Evolutionary conservation across 64 coral and sea anemone genomes (phyloP).

Genomic region (Montipora sp.): DNA sequence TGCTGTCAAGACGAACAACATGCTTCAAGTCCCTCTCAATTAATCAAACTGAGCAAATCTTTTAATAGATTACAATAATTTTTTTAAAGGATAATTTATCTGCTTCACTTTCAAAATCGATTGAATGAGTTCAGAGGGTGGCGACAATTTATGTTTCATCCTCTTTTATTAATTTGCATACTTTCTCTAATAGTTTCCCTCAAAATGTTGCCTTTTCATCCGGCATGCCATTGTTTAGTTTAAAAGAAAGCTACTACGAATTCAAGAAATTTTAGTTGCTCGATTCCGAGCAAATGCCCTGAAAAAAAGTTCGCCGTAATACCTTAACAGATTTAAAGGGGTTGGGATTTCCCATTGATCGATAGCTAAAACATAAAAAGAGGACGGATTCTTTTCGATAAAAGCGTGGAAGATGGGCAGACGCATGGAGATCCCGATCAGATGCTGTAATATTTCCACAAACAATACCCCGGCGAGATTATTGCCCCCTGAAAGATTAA

Average conservation of each 20-base stretch:
- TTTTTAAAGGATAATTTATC: constrained; percentile 2
- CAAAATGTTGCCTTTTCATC: neutral
- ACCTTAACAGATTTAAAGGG: neutral
- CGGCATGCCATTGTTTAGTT: neutral
- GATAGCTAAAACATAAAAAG: neutral
- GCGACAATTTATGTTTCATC: neutral
- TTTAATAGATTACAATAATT: constrained; percentile 8
- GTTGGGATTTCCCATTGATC: neutral
- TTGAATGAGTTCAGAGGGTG: neutral
- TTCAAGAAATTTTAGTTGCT: neutral
- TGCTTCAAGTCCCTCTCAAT: neutral
- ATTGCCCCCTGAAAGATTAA: constrained; percentile 26
- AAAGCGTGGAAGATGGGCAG: neutral
- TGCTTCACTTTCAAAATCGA: neutral
- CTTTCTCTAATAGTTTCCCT: neutral
- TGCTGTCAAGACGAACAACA: neutral
- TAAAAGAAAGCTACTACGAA: neutral
- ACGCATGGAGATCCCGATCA: no score
- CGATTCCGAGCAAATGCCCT: neutral
- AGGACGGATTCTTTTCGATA: neutral
- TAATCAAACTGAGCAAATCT: neutral
- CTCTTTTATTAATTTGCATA: neutral
- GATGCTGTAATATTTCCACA: neutral
- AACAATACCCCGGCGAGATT: constrained; percentile 13
- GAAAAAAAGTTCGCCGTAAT: no score